Base-by-base conservation (phyloP, 2,113 vertebrate species). In the Chionomys nivalis region DNA sequence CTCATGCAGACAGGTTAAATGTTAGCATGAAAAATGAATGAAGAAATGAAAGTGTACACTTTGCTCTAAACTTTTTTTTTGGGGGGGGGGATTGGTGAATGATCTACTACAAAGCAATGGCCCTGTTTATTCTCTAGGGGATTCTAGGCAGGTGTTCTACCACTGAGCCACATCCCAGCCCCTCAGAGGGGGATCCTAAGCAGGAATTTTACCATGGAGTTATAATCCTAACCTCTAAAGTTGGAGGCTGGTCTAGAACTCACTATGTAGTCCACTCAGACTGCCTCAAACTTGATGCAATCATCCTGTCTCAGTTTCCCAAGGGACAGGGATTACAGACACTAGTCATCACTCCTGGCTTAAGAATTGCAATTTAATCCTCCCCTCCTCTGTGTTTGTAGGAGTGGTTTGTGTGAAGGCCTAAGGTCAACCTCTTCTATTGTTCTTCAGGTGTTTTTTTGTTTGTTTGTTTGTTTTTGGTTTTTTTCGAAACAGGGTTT, bases 1-100 rank as follows among this genome's bases (percentile, higher is more conserved):
- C 70, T 95, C 73, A 90, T 2, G 88, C 36, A 86, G 66, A 26
- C 33, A 87, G 58, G 87, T 82, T 93, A 82, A 77, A 94, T 81
- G 58, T 66, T 72, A 93, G 89, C 7, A 6, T 58, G 55, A 68
- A 87, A 92, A 95, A 94, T 82, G 55, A 94, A 92, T 81, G 36
- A 90, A 83, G 55, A 82, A 73, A 55, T 52, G 65, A n/a, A 52
- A 70, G 33, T 52, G 65, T 87, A 33, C 12, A 49, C 44, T 52
- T 70, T 19, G 10, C 28, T 33, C 28, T 36, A 49, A 49, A 47
- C 42, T 49, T 19, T 42, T 11, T 39, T 68, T 44, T 33, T 47
- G n/a, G n/a, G n/a, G n/a, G n/a, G n/a, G n/a, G n/a, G 6, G 26
- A 33, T 47, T 66, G 39, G 42, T 19, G 9, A 63, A 19, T 44